phyloP scores from a whole-genome alignment of 2,113 vertebrate species.

The Dasyurus viverrinus region DNA sequence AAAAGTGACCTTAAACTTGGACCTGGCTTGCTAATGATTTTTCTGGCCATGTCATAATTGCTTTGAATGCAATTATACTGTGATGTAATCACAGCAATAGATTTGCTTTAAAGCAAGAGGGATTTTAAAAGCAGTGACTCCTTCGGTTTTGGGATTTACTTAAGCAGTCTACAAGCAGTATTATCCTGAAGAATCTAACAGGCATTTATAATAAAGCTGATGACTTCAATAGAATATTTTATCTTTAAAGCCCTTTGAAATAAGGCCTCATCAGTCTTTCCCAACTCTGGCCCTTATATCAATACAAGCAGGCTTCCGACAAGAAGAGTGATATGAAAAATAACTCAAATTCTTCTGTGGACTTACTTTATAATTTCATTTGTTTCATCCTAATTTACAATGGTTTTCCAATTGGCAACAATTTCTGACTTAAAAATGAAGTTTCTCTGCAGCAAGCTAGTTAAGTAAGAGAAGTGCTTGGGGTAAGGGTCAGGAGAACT shows the following conservation, averaged over 20 bases:
- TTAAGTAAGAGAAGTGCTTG: neutral
- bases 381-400: constrained; percentile 33
- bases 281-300: constrained; percentile 7
- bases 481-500: neutral
- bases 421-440: constrained; percentile 38
- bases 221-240: neutral
- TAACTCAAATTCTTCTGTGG: constrained; percentile 30
- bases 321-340: constrained; percentile 13
- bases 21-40: neutral
- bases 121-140: neutral
- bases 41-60: neutral
- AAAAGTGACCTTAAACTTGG: neutral
- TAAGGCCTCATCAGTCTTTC: constrained; percentile 12
- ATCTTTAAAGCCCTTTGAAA: constrained; percentile 31
- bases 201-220: constrained; percentile 24
- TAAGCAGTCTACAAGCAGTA: neutral
- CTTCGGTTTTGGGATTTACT: neutral
- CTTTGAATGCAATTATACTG: neutral
- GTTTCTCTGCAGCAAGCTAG: neutral
- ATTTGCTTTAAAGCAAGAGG: neutral
- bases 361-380: neutral
- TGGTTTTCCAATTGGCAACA: constrained; percentile 24
- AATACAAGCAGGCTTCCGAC: neutral
- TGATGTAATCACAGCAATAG: neutral
- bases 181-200: constrained; percentile 5